These are phyloP conservation scores for Sebastes itinus DNA, from an alignment of 2,797 vertebrate species.

Conservation along the genomic window DNA sequence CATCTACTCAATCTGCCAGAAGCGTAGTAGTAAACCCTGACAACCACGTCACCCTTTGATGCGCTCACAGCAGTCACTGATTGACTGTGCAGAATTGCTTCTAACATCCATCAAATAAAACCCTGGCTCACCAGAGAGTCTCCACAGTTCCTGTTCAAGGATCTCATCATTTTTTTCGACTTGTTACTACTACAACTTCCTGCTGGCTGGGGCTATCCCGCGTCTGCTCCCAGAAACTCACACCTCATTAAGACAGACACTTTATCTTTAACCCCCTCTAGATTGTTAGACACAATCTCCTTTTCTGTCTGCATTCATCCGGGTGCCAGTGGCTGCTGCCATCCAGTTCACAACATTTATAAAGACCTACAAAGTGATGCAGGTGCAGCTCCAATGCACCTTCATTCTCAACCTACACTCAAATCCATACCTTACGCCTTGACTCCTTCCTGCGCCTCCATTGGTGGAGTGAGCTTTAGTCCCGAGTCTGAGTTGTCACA, in stretches of 20 bases:
- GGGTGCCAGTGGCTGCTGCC: not conserved
- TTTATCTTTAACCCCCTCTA: not conserved
- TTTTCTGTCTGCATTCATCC: not conserved
- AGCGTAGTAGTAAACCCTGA: not conserved
- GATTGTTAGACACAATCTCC: not conserved
- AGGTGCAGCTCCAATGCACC: not conserved
- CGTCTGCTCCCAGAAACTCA: not conserved
- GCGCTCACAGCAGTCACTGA: constrained; percentile 1
- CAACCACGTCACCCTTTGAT: not conserved
- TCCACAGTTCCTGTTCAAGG: not conserved
- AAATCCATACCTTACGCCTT: not conserved
- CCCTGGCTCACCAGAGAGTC: not conserved
- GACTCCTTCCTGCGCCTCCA: too few relatives aligned
- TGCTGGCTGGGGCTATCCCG: not conserved
- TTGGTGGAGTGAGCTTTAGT: too few relatives aligned
- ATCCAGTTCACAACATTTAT: not conserved
- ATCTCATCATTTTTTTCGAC: not conserved
- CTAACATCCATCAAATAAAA: constrained; percentile 14
- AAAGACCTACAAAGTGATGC: not conserved
- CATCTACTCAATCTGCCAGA: constrained; percentile 2
- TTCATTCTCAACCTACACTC: not conserved
- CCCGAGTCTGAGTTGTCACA: too few relatives aligned
- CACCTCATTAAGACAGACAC: not conserved
- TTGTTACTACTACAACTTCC: not conserved
- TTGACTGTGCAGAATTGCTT: constrained; percentile 11